A percentile compares a stretch with the other conserved stretches of the same genome.
Conservation (phyloP, 2,113 vertebrate species). For the Chaenocephalus aceratus region DNA sequence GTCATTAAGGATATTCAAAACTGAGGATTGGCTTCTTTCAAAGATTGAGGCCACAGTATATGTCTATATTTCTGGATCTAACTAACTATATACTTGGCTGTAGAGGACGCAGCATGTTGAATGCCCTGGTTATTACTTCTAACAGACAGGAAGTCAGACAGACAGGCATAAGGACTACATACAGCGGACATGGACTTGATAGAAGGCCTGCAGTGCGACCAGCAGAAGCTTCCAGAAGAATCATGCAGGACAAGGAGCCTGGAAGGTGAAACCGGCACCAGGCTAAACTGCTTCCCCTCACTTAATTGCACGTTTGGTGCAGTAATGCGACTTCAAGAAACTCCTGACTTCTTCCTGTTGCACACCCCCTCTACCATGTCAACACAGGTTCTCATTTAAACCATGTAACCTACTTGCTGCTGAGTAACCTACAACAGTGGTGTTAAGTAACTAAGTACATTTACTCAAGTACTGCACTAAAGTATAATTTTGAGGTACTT, state of each 20-base stretch:
- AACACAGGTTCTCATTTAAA: neutral
- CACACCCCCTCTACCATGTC: neutral
- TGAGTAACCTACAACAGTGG: too few relatives aligned
- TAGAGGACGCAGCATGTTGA: neutral
- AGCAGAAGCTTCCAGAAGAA: too few relatives aligned
- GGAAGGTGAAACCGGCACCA: conserved; percentile 33
- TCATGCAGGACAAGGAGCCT: neutral
- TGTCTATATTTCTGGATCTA: neutral
- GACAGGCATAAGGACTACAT: too few relatives aligned
- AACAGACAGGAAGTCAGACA: too few relatives aligned
- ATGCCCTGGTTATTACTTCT: neutral
- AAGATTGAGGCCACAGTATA: too few relatives aligned
- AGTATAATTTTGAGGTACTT: too few relatives aligned
- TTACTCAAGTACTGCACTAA: too few relatives aligned
- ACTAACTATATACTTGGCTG: neutral
- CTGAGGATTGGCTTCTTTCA: neutral
- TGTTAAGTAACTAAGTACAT: too few relatives aligned
- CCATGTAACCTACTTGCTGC: too few relatives aligned
- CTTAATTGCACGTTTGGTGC: conserved; percentile 27
- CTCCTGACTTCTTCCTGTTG: conserved; percentile 1
- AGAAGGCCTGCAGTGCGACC: too few relatives aligned
- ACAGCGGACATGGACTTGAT: too few relatives aligned
- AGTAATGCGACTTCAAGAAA: neutral
- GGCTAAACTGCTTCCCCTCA: conserved; percentile 33
- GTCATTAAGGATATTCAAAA: neutral